phyloP scores from a whole-genome alignment of 2,113 vertebrate genomes.

The Alethe castanea region DNA sequence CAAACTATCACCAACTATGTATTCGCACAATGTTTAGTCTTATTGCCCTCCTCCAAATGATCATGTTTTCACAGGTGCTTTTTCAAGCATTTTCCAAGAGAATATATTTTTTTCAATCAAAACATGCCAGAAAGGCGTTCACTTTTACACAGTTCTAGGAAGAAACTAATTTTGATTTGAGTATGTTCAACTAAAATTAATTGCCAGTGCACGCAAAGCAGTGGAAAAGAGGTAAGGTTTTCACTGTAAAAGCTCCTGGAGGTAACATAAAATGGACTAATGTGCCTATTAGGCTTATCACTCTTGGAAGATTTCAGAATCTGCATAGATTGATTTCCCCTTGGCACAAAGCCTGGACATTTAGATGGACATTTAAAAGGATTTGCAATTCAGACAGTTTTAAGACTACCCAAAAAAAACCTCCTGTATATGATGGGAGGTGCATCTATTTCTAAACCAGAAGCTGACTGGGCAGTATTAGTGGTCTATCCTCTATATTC shows the following conservation, averaged over 20 bases:
- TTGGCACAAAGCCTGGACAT: background rate
- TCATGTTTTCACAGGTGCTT: background rate
- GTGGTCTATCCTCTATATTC: background rate
- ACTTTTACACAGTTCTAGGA: background rate
- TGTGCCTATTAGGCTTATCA: conserved; percentile 23
- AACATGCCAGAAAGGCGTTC: background rate
- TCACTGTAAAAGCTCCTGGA: background rate
- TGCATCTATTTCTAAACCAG: background rate
- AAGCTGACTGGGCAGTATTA: background rate
- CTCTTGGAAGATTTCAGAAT: conserved; percentile 20
- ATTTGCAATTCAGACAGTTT: background rate
- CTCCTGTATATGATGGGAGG: background rate
- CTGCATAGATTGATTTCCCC: conserved; percentile 15
- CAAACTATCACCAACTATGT: fast-evolving
- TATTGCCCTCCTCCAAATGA: background rate
- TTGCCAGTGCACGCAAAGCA: background rate
- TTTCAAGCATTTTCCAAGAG: background rate
- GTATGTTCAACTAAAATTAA: background rate
- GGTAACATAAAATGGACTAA: conserved; percentile 28
- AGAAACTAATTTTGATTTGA: background rate
- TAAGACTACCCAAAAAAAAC: background rate
- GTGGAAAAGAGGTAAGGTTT: background rate
- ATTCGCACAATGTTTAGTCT: background rate
- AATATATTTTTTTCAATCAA: background rate
- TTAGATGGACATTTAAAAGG: conserved; percentile 5